phyloP scores from a whole-genome alignment of 2,113 vertebrate genomes.

The Chaetops frenatus region DNA sequence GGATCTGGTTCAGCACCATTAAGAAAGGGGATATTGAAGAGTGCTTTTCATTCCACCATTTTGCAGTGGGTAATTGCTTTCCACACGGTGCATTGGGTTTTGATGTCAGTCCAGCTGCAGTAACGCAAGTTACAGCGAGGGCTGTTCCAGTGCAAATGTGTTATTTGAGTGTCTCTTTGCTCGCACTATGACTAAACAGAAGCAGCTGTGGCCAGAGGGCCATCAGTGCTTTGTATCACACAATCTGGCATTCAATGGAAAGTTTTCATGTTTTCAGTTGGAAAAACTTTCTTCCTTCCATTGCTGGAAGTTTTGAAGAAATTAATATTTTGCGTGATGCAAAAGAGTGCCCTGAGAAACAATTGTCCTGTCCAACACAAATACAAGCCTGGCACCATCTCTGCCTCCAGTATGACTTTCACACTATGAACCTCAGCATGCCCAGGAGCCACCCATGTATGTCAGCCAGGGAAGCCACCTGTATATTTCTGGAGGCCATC shows the following conservation, averaged over 20 bases:
- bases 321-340: constrained; percentile 45
- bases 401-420: neutral
- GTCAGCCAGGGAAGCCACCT: neutral
- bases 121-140: constrained; percentile 52
- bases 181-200: constrained; percentile 77
- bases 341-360: constrained; percentile 26
- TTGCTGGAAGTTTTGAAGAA: constrained; percentile 56
- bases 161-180: constrained; percentile 64
- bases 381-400: neutral
- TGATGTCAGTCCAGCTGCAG: constrained; percentile 70
- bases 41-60: constrained; percentile 63
- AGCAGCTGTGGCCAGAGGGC: constrained; percentile 76
- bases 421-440: neutral
- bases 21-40: constrained; percentile 43
- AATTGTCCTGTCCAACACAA: neutral
- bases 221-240: constrained; percentile 63
- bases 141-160: constrained; percentile 67
- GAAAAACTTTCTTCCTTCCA: constrained; percentile 46
- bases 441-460: neutral
- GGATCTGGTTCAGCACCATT: constrained; percentile 48
- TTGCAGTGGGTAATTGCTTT: constrained; percentile 67
- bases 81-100: constrained; percentile 61
- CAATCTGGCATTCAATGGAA: constrained; percentile 67
- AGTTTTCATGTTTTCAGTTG: constrained; percentile 53
- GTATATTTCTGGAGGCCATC: neutral